Percentiles rank a stretch among this genome's conserved stretches.
These are phyloP conservation scores for Peromyscus eremicus DNA, from an alignment of 2,797 vertebrate species.

Conservation along the genomic window DNA sequence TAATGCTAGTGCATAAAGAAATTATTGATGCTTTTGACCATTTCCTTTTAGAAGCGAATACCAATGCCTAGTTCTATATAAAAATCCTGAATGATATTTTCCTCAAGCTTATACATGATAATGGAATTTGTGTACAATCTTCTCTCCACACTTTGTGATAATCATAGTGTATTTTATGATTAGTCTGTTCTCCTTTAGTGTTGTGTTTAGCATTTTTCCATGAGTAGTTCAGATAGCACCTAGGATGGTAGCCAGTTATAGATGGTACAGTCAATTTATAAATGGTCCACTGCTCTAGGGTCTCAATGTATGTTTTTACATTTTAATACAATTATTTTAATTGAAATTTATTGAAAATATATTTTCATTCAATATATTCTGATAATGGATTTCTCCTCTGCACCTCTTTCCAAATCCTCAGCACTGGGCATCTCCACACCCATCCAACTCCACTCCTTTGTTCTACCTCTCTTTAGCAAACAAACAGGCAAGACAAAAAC, in stretches of 20 bases:
- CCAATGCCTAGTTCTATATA: not conserved
- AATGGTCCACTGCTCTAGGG: not conserved
- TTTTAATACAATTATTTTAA: not conserved
- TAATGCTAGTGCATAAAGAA: not conserved
- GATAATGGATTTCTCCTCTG: no score
- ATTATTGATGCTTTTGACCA: not conserved
- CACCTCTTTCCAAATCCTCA: not conserved
- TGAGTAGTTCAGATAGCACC: accelerated
- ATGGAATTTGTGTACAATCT: not conserved
- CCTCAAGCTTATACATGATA: not conserved
- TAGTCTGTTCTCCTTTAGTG: not conserved
- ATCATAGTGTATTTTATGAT: not conserved
- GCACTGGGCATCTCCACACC: not conserved
- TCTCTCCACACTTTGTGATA: not conserved
- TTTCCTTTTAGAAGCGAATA: not conserved
- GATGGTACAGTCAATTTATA: not conserved
- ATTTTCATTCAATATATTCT: not conserved
- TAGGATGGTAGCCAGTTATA: not conserved
- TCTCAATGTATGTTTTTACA: not conserved
- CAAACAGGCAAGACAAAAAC: not conserved
- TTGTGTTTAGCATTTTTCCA: not conserved
- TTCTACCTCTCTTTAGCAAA: not conserved
- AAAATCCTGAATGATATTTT: not conserved
- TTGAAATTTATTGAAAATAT: not conserved
- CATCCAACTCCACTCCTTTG: not conserved